Base-by-base conservation (phyloP, 1,140 invertebrate species). In the Drosophila ficusphila region DNA sequence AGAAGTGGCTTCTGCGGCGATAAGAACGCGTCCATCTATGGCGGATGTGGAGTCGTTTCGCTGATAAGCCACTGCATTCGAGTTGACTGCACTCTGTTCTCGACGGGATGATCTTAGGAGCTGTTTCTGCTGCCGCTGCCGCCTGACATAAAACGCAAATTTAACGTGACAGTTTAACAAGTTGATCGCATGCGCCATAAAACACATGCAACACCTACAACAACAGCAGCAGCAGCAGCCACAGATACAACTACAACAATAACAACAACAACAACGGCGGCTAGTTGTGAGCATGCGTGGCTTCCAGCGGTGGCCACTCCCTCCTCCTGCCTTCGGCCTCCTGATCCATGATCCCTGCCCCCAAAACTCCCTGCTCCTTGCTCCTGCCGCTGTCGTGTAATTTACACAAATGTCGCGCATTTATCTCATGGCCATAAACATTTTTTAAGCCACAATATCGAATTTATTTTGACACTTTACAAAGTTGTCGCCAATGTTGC, bases 361-460 rank as follows among this genome's bases (percentile, higher is more conserved):
- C 39, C 42, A 49, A n/a, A n/a, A 8, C 42, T 51, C 9, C 47
- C 38, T 14, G 38, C 58, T 58, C 49, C 58, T 41, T 60, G 14
- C 56, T 60, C 48, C 19, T 12, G 71, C 39, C 65, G 82, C 81
- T 88, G 82, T 82, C 82, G 70, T 88, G 82, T 88, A 82, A 88
- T 88, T 88, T 88, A 88, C 82, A 76, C 82, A 88, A 88, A 85
- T 88, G 82, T 88, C 82, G 83, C 82, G 61, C 72, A 88, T 82
- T 88, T 88, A 88, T 88, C 82, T 82, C 65, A 31, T 36, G 79
- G 74, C 82, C 82, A 88, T 88, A 88, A 88, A 88, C 82, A 88
- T 88, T 88, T 88, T 85, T 88, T 88, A 86, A 88, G 82, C 82
- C 78, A 88, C 83, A 88, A 88, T 88, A 88, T 88, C 82, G 82